phyloP scores from a whole-genome alignment of 2,113 vertebrate genomes.

The Cettia cetti region DNA sequence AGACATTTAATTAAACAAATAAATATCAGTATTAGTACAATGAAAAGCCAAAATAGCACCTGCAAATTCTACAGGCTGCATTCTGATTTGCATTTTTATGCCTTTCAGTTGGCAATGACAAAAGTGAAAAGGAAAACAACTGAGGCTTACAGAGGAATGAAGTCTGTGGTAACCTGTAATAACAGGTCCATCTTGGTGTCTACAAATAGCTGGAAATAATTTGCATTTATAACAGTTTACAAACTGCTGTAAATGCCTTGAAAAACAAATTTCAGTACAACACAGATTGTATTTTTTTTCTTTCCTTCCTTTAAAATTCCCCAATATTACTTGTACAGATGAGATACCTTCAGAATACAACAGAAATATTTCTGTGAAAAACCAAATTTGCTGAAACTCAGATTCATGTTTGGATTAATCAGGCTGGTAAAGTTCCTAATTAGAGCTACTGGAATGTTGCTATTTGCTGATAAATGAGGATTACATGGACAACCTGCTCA shows the following conservation, averaged over 20 bases:
- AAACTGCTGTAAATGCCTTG: neutral
- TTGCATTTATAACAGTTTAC: neutral
- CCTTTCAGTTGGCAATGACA: neutral
- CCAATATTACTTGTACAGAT: neutral
- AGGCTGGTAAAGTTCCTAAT: neutral
- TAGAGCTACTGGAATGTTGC: neutral
- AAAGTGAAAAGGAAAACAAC: neutral
- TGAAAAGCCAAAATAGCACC: neutral
- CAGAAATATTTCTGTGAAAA: neutral
- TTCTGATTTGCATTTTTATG: neutral
- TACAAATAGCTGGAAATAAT: neutral
- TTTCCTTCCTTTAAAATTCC: neutral
- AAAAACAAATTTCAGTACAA: neutral
- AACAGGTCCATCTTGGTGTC: neutral
- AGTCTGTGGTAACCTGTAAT: neutral
- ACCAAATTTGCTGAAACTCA: neutral
- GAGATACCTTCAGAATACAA: neutral
- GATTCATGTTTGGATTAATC: neutral
- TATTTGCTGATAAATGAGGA: neutral
- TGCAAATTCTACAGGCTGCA: neutral
- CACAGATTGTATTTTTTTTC: neutral
- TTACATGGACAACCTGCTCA: neutral
- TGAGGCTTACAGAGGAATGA: neutral
- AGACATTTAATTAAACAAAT: neutral
- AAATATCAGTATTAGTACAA: neutral